Percentiles rank a stretch among this genome's conserved stretches.
These are phyloP conservation scores for Periophthalmodon schlosseri DNA, from an alignment of 2,113 vertebrate genomes.

Conservation along the genomic window DNA sequence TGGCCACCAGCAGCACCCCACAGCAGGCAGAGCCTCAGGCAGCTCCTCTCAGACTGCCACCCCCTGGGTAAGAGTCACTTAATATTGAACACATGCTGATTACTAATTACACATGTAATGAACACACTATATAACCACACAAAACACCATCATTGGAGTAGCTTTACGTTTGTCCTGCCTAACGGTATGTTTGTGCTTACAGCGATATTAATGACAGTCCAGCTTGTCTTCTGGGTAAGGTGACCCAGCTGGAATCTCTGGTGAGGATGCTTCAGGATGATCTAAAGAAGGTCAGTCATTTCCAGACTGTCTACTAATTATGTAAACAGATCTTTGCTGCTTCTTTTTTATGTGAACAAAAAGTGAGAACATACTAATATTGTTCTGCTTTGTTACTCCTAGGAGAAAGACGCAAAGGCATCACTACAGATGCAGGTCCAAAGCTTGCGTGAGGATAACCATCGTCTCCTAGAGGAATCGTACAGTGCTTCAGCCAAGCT, in stretches of 20 bases:
- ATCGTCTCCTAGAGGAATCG: constrained; percentile 93
- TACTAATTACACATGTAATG: not conserved
- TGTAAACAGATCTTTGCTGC: not conserved
- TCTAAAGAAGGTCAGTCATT: constrained; percentile 85
- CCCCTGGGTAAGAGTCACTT: constrained; percentile 78
- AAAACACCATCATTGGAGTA: not conserved
- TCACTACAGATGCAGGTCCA: constrained; percentile 90
- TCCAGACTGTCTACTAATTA: not conserved
- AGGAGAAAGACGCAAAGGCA: constrained; percentile 94
- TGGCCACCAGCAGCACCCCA: constrained; percentile 78
- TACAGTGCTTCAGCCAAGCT: constrained; percentile 94
- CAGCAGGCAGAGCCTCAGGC: constrained; percentile 89
- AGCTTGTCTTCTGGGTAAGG: constrained; percentile 86
- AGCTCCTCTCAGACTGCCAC: constrained; percentile 81
- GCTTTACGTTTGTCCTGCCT: not conserved
- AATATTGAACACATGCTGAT: constrained; percentile 5
- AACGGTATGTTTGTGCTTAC: constrained; percentile 62
- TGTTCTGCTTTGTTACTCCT: constrained; percentile 22
- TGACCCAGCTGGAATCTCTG: constrained; percentile 91
- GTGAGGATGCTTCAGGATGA: constrained; percentile 92
- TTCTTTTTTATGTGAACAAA: not conserved
- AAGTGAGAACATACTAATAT: not conserved
- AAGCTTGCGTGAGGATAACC: constrained; percentile 90
- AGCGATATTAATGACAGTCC: constrained; percentile 76
- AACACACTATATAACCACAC: not conserved